Conservation (phyloP, 2,797 vertebrate genomes). For the Parambassis ranga region DNA sequence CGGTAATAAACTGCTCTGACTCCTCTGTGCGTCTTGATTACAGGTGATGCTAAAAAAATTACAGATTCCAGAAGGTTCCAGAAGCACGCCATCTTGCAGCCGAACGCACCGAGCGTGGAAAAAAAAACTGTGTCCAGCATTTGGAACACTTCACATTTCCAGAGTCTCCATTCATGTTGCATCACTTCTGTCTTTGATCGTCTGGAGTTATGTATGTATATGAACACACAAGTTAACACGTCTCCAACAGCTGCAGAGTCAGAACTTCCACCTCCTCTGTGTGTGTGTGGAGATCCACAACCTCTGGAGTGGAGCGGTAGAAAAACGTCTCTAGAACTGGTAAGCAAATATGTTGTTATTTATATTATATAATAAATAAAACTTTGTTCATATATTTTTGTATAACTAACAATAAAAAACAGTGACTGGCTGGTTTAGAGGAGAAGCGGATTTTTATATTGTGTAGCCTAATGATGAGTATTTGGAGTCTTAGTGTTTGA, state of each 20-base stretch:
- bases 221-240: neutral
- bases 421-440: slow-evolving; percentile 36
- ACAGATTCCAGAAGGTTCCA: neutral
- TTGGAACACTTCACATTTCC: slow-evolving; percentile 65
- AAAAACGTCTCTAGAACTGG: slow-evolving; percentile 25
- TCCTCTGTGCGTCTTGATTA: too few relatives aligned
- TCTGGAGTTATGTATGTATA: neutral
- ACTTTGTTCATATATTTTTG: slow-evolving; percentile 74
- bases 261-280: neutral
- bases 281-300: slow-evolving; percentile 15
- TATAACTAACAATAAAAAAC: slow-evolving; percentile 57
- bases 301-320: slow-evolving; percentile 2
- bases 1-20: too few relatives aligned
- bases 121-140: slow-evolving; percentile 49
- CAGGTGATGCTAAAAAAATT: too few relatives aligned
- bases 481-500: slow-evolving; percentile 12
- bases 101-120: neutral
- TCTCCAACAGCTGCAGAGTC: neutral
- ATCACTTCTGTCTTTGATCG: neutral
- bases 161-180: neutral
- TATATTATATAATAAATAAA: slow-evolving; percentile 84
- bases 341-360: slow-evolving; percentile 56
- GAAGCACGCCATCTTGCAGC: neutral
- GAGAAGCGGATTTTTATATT: slow-evolving; percentile 35
- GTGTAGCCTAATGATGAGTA: slow-evolving; percentile 51